Conservation (phyloP, 2,797 vertebrate genomes). For the Paratrypauchen microcephalus region DNA sequence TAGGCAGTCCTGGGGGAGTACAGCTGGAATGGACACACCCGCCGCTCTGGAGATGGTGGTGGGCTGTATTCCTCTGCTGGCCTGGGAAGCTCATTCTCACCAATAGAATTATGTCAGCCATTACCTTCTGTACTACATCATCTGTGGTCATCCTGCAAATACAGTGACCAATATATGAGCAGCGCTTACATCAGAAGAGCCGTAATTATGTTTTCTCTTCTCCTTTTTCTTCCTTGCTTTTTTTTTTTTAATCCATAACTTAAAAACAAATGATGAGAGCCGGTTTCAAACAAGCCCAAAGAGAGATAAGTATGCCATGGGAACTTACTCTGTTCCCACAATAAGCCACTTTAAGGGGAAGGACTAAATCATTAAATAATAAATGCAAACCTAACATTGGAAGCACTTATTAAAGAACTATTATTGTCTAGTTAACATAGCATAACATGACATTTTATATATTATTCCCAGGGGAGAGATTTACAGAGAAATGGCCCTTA, state of each 20-base stretch:
- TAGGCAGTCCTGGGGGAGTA: constrained; percentile 66
- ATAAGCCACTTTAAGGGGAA: constrained; percentile 18
- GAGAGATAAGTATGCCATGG: constrained; percentile 5
- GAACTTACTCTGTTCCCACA: constrained; percentile 12
- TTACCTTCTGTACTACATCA: not conserved
- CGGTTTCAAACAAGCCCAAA: not conserved
- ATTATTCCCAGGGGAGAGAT: not conserved
- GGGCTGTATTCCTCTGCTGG: constrained; percentile 40
- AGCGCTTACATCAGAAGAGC: not conserved
- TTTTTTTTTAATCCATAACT: not conserved
- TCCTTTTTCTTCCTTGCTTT: not conserved
- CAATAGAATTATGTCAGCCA: not conserved
- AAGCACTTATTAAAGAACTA: not conserved
- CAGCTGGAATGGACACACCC: constrained; percentile 71
- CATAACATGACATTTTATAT: not conserved
- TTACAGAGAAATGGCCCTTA: not conserved
- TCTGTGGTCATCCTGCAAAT: not conserved
- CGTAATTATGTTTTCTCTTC: not conserved
- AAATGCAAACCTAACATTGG: not conserved
- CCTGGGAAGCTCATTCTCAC: constrained; percentile 15
- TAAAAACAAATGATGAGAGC: constrained; percentile 1
- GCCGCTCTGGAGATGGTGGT: constrained; percentile 50
- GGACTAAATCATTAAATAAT: not conserved
- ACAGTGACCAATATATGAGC: not conserved
- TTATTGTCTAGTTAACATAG: not conserved